Base-by-base conservation (phyloP, 2,113 vertebrate genomes). In the Bufo bufo region DNA sequence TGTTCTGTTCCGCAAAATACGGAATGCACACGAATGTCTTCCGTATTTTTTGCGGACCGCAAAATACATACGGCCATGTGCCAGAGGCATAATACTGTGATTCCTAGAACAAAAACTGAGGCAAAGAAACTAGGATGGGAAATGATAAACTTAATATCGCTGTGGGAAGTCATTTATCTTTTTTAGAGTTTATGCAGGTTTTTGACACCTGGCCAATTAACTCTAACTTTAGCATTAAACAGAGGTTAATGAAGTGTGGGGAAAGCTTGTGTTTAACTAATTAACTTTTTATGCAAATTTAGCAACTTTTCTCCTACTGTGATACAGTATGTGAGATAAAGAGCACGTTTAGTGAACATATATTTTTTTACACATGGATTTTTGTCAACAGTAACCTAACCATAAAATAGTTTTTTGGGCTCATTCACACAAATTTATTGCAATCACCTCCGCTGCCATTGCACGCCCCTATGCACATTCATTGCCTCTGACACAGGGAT, bases 201-300 rank as follows among this genome's bases (percentile, higher is more conserved):
- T 88, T 84, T 77, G 72, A 84, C 72, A 89, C 74, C 87, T 89
- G 81, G 81, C 81, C 87, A 89, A 89, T 89, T 89, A 84, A 66
- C 82, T 89, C 82, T 23, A 69, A 78, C 58, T 66, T 77, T 49
- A 63, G 81, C 74, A 89, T 84, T 84, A 89, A 78, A 56, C 82
- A 84, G 72, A 89, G 81, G 87, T 84, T 89, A 89, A 89, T 89
- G 72, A 89, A 89, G 81, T 84, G 72, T 89, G 74, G n/a, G 50
- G 75, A 56, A 69, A 69, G 82, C 81, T 84, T 50, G 7, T 52
- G 56, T 89, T 84, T 78, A 33, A 78, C 72, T 84, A 66, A 88
- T 84, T 78, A 56, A 77, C n/a, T 66, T 83, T 82, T 66, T 47
- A 82, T 78, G 87, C 61, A 84, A 78, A 88, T 88, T 54, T 54